Percentiles rank a stretch among this genome's conserved stretches.
phyloP scores from a whole-genome alignment of 2,113 vertebrate species.

The Empidonax traillii region DNA sequence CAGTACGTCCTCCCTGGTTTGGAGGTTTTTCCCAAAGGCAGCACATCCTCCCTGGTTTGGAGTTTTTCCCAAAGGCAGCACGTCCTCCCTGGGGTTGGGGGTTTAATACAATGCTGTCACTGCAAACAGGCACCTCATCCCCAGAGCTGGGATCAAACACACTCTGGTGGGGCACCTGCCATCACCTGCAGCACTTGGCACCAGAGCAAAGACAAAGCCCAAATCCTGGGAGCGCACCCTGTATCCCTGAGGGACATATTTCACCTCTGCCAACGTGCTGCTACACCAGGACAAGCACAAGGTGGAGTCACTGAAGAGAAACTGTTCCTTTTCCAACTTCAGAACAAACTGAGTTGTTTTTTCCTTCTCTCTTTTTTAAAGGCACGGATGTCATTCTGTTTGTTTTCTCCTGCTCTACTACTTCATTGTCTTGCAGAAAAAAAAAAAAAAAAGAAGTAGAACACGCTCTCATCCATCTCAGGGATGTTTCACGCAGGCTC shows the following conservation, averaged over 20 bases:
- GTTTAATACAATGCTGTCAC: fast-evolving
- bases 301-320: neutral
- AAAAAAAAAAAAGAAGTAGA: neutral
- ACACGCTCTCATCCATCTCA: neutral
- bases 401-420: neutral
- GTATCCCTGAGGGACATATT: fast-evolving
- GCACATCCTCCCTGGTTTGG: too few relatives aligned
- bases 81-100: neutral
- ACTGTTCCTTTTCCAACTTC: neutral
- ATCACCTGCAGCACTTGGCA: neutral
- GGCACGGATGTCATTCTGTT: neutral
- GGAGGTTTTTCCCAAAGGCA: too few relatives aligned
- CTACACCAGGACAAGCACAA: neutral
- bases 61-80: too few relatives aligned
- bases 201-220: fast-evolving
- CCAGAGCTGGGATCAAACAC: fast-evolving
- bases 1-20: neutral
- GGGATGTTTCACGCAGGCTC: neutral
- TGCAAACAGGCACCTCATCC: neutral
- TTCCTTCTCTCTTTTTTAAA: neutral
- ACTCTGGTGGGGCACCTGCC: fast-evolving
- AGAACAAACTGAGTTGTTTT: neutral
- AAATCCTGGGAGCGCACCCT: fast-evolving
- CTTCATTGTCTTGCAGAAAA: neutral
- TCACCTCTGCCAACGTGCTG: fast-evolving